Evolutionary conservation across 2,113 vertebrate genomes (phyloP), one percentile per base, ranked within the genome.

Genomic region (Calidris pugnax): DNA sequence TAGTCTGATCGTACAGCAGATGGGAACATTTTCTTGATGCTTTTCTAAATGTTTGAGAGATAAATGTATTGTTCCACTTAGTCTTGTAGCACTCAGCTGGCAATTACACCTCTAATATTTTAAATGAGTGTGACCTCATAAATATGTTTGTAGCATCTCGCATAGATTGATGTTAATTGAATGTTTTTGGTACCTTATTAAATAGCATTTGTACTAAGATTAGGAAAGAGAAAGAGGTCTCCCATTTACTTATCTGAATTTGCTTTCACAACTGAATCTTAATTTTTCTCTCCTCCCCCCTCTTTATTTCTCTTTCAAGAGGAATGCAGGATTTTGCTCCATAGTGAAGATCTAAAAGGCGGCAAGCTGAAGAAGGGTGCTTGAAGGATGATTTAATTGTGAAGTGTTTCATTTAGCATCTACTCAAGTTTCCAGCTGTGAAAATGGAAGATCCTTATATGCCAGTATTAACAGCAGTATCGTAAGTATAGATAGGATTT

Each of bases 101-200:
- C 90, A 93, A 92, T 94, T 90, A n/a, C 63, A 95, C 22, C 15
- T 87, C 91, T 87, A 95, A 76, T 77, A 33, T 50, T 41, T 94
- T 81, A 95, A 95, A 81, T 86, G 56, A 96, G 48, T 11, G n/a
- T 90, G 53, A 72, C 63, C 47, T 90, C 47, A 95, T 28, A 57
- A 97, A 90, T 43, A 64, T 71, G 63, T 77, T 76, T 96, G 72
- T 68, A 92, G 55, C 32, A 90, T 85, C 85, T 68, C 93, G 33
- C 72, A 50, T 67, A 92, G 69, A 95, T 95, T 17, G 30, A 75
- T 91, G 60, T 13, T 97, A 98, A 96, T 85, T 95, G 73, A 95
- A 78, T 87, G 63, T 76, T 85, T 28, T 76, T 81, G 56, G 55
- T 84, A 85, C 72, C 63, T 92, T 93, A 48, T 92, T 93, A 97